These are phyloP conservation scores for Drosophila antonietae DNA, from an alignment of 2,888 invertebrate species.

Conservation along the genomic window DNA sequence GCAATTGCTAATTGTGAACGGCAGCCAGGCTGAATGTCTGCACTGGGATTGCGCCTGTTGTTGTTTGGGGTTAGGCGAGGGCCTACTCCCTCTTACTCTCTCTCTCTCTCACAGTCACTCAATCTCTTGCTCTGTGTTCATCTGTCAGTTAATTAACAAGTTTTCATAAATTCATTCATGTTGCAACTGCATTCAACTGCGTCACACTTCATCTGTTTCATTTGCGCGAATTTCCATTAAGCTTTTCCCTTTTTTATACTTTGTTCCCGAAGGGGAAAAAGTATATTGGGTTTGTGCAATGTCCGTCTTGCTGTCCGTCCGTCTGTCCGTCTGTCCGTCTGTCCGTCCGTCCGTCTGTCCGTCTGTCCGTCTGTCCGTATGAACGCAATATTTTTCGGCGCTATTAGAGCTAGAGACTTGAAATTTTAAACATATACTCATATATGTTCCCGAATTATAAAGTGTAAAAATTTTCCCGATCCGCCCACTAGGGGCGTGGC, in stretches of 20 bases:
- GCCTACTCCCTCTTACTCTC: not conserved
- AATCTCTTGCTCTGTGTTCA: constrained; percentile 31
- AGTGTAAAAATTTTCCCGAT: too few species aligned
- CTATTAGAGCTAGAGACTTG: too few species aligned
- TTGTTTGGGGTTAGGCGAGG: constrained; percentile 12
- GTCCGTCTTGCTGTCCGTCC: too few species aligned
- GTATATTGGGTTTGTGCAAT: too few species aligned
- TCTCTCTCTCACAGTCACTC: not conserved
- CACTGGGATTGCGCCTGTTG: constrained; percentile 1
- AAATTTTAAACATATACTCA: too few species aligned
- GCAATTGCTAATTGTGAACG: constrained; percentile 53
- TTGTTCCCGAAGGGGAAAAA: too few species aligned
- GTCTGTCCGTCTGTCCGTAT: too few species aligned
- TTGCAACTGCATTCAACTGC: constrained; percentile 33
- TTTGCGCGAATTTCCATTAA: constrained; percentile 38
- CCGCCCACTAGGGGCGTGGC: too few species aligned
- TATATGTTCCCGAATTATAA: too few species aligned
- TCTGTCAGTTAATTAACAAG: constrained; percentile 70
- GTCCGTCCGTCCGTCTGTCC: too few species aligned
- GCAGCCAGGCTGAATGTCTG: constrained; percentile 2
- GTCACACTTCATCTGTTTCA: constrained; percentile 29
- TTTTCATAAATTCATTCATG: constrained; percentile 66
- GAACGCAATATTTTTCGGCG: too few species aligned
- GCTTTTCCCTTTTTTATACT: constrained; percentile 9
- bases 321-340: too few species aligned